Evolutionary conservation across 1,140 invertebrate species (phyloP).

Genomic region (Delia radicum): DNA sequence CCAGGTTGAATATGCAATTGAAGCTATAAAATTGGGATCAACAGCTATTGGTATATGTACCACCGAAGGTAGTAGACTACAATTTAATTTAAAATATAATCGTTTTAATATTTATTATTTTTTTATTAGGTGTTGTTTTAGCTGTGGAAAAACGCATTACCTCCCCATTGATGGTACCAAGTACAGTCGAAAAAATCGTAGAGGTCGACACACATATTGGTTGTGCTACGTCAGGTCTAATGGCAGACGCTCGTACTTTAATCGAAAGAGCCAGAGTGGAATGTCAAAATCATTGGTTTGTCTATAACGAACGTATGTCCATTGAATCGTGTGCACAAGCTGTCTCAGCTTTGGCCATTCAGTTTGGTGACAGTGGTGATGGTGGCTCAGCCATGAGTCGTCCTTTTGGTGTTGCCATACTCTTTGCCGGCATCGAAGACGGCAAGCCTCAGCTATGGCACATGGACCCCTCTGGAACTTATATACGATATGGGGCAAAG

Average conservation of each 20-base stretch:
- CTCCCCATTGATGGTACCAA: slow-evolving; percentile 93
- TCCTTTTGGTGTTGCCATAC: slow-evolving; percentile 96
- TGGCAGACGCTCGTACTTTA: slow-evolving; percentile 94
- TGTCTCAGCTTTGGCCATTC: slow-evolving; percentile 96
- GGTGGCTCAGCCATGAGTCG: slow-evolving; percentile 95
- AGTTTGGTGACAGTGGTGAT: slow-evolving; percentile 96
- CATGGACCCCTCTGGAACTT: slow-evolving; percentile 98
- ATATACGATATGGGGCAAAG: slow-evolving; percentile 97
- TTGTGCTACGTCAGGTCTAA: slow-evolving; percentile 96
- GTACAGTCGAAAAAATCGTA: slow-evolving; percentile 96
- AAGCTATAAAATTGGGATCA: slow-evolving; percentile 98
- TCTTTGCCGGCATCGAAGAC: slow-evolving; percentile 84
- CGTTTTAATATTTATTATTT: neutral
- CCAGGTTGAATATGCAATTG: slow-evolving; percentile 99
- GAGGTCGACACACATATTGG: slow-evolving; percentile 96
- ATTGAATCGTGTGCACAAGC: slow-evolving; percentile 98
- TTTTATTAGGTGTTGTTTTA: slow-evolving; percentile 72
- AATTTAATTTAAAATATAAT: neutral
- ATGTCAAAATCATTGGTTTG: slow-evolving; percentile 97
- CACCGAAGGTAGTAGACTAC: slow-evolving; percentile 75
- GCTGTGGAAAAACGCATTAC: slow-evolving; percentile 98
- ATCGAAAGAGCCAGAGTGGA: slow-evolving; percentile 94
- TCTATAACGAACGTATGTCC: slow-evolving; percentile 94
- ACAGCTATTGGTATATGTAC: slow-evolving; percentile 98
- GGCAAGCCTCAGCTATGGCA: slow-evolving; percentile 89